Base-by-base conservation (phyloP, 2,797 vertebrate genomes). In the Podarcis lilfordi region DNA sequence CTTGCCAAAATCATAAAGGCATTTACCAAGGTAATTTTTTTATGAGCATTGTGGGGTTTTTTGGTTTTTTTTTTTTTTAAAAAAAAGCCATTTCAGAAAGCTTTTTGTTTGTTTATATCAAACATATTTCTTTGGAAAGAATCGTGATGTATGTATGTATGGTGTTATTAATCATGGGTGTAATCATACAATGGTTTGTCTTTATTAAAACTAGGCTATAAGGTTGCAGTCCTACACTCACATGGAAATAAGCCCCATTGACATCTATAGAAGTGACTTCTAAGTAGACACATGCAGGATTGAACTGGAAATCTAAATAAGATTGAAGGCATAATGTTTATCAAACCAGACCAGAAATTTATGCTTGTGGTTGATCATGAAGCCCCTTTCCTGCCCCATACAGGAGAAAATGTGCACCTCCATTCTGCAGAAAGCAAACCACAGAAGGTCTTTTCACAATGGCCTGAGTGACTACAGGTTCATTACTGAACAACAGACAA, bases 81-180 rank as follows among this genome's bases (percentile, higher is more conserved):
- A 43, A 3, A 15, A 55, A 55, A 74, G 23, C 64, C 64, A 40
- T 21, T 7, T 72, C 37, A 80, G 37, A 25, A 55, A 15, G 25
- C 7, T 45, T 50, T 84, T 29, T 68, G 27, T 8, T 77, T 72
- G 59, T 29, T 45, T 78, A 29, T 23, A 68, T 72, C 66, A 7
- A 37, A 2, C 10, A 83, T 79, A 86, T 72, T 27, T 59, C 50
- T 50, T 91, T 95, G 91, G 92, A 93, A 93, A 93, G 40, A 92
- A 76, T 40, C 61, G 81, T 89, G 89, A 87, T 55, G 13, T 55
- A 91, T 93, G 94, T 94, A 89, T 90, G 93, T 86, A 89, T 78
- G 80, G 84, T 90, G 74, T 83, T 64, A 27, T 86, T 81, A 92
- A 15, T 43, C 17, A 25, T 74, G 37, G 23, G 5, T 32, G 17